These are phyloP conservation scores for Cryptomyrus ogoouensis DNA, from an alignment of 2,113 vertebrate species.

Conservation along the genomic window DNA sequence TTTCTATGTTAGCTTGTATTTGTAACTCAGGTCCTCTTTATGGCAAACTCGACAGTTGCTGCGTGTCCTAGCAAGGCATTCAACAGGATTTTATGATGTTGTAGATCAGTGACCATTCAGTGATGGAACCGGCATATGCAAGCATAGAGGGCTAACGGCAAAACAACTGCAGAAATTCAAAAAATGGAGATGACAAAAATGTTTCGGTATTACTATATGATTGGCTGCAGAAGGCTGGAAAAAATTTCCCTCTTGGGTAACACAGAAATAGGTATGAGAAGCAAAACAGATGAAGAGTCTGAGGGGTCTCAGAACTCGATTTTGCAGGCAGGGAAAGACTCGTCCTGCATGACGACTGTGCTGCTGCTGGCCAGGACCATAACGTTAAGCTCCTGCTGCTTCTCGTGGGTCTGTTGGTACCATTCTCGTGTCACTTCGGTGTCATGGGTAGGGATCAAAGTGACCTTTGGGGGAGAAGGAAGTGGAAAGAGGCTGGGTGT, in stretches of 20 bases:
- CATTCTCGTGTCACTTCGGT: conserved; percentile 95
- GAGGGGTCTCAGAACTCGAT: conserved; percentile 83
- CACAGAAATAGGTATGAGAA: conserved; percentile 21
- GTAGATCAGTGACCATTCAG: conserved; percentile 13
- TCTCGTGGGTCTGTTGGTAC: conserved; percentile 97
- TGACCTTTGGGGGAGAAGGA: conserved; percentile 67
- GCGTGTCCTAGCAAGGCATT: conserved; percentile 2
- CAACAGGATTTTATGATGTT: background rate
- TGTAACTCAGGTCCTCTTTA: background rate
- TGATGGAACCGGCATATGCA: background rate
- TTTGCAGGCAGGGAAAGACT: conserved; percentile 98
- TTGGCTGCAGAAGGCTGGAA: background rate
- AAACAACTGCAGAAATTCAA: background rate
- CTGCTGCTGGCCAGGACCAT: conserved; percentile 98
- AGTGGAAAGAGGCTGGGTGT: background rate
- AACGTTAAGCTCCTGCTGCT: conserved; percentile 93
- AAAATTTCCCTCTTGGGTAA: conserved; percentile 18
- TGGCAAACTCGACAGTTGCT: background rate
- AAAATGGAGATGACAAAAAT: background rate
- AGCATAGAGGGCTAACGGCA: background rate
- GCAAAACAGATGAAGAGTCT: conserved; percentile 35
- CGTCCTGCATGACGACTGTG: conserved; percentile 98
- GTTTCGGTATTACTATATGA: background rate
- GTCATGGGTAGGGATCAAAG: conserved; percentile 94
- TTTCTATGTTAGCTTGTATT: conserved; percentile 21